These are phyloP conservation scores for Pelodytes ibericus DNA, from an alignment of 2,797 vertebrate species.

Conservation along the genomic window DNA sequence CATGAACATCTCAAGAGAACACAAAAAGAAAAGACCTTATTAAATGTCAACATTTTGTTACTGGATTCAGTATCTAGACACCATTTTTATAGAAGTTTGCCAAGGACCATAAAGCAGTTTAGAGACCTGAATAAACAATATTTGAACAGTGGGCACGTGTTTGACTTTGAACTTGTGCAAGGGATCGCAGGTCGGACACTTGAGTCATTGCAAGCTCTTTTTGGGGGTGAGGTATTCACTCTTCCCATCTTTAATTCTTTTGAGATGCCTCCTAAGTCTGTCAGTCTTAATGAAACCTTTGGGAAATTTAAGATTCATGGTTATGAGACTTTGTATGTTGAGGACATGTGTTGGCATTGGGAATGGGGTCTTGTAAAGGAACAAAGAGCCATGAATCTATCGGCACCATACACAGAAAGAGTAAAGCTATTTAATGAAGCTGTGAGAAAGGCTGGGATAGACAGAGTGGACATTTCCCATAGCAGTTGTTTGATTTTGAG, in stretches of 20 bases:
- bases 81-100: constrained; percentile 56
- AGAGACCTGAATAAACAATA: constrained; percentile 36
- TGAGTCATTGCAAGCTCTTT: constrained; percentile 56
- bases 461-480: constrained; percentile 53
- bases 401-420: constrained; percentile 36
- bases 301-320: constrained; percentile 44
- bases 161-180: constrained; percentile 57
- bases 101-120: constrained; percentile 50
- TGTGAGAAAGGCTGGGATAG: constrained; percentile 41
- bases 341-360: constrained; percentile 56
- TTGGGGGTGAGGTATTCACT: constrained; percentile 39
- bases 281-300: constrained; percentile 47
- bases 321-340: constrained; percentile 56
- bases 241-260: constrained; percentile 22
- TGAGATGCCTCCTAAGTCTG: constrained; percentile 12
- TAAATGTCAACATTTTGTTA: constrained; percentile 57
- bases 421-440: constrained; percentile 49
- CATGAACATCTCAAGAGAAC: background rate
- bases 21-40: background rate
- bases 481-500: constrained; percentile 54
- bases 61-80: constrained; percentile 57
- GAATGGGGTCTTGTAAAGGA: constrained; percentile 59
- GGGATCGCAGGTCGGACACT: constrained; percentile 53
- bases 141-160: constrained; percentile 47
- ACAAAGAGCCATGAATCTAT: constrained; percentile 48